Percentiles rank a stretch among this genome's conserved stretches.
These are phyloP conservation scores for Erythrocercus mccallii DNA, from an alignment of 2,113 vertebrate species.

Conservation along the genomic window DNA sequence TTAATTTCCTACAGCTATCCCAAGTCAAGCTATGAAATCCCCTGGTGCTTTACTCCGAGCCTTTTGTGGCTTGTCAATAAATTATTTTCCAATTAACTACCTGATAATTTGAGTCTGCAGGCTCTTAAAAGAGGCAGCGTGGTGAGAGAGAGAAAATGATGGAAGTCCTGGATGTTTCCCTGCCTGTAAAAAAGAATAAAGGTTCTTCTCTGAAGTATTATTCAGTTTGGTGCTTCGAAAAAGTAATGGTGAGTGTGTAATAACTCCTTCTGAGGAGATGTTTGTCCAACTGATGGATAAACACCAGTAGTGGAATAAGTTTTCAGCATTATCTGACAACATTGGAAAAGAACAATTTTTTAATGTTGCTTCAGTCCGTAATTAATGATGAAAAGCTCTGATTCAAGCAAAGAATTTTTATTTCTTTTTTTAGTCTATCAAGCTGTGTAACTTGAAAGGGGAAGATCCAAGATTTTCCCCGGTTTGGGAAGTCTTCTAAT, in stretches of 20 bases:
- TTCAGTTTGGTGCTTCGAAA: neutral
- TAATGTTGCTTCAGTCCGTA: neutral
- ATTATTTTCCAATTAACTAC: slow-evolving; percentile 50
- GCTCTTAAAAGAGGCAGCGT: neutral
- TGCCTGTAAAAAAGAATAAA: neutral
- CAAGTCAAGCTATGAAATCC: neutral
- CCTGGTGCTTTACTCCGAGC: neutral
- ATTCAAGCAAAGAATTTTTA: neutral
- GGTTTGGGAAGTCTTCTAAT: neutral
- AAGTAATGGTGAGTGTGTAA: neutral
- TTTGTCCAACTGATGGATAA: neutral
- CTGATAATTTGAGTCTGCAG: neutral
- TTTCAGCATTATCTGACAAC: neutral
- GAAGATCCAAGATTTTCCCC: neutral
- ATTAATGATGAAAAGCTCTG: neutral
- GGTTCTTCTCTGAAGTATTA: neutral
- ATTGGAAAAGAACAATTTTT: neutral
- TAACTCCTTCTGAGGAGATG: neutral
- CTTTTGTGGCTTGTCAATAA: neutral
- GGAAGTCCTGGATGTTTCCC: neutral
- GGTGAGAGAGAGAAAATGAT: neutral
- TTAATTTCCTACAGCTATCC: slow-evolving; percentile 47
- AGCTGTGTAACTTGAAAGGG: neutral
- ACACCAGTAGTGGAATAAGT: neutral
- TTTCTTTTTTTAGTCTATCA: neutral